A percentile compares a stretch with the other conserved stretches of the same genome.
Conservation (phyloP, 1,140 invertebrate genomes). For the Hydropsyche tenuis region DNA sequence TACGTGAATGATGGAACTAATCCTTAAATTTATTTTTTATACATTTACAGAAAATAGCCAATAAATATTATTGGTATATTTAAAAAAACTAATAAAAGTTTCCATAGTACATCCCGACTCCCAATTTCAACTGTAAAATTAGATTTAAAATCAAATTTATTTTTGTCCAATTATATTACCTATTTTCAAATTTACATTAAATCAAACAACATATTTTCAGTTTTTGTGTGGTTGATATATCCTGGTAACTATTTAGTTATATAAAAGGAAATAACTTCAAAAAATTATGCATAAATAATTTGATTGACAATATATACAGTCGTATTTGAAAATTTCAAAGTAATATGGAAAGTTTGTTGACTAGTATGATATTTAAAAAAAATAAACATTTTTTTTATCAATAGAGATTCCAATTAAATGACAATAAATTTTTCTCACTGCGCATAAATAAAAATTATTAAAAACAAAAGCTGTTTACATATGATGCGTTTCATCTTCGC, state of each 20-base stretch:
- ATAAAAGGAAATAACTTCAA: not conserved
- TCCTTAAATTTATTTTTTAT: no score
- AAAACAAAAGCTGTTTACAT: constrained; percentile 35
- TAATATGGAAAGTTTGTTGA: constrained; percentile 10
- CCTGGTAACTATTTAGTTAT: constrained; percentile 5
- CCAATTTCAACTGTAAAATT: no score
- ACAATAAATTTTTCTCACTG: constrained; percentile 5
- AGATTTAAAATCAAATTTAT: not conserved
- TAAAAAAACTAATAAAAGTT: no score
- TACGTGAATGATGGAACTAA: no score
- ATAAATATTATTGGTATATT: no score
- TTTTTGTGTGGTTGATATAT: not conserved
- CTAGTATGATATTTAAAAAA: constrained; percentile 31
- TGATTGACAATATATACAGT: not conserved
- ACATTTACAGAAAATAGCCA: no score
- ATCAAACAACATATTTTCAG: not conserved
- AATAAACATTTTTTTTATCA: not conserved
- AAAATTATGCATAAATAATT: not conserved
- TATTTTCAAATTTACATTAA: not conserved
- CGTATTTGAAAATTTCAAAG: constrained; percentile 1
- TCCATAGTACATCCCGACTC: no score
- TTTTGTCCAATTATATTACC: not conserved
- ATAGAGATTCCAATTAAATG: constrained; percentile 27
- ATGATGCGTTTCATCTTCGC: constrained; percentile 63
- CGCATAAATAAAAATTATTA: constrained; percentile 13